These are phyloP conservation scores for Formica selysi DNA, from an alignment of 1,140 invertebrate genomes.

Conservation along the genomic window DNA sequence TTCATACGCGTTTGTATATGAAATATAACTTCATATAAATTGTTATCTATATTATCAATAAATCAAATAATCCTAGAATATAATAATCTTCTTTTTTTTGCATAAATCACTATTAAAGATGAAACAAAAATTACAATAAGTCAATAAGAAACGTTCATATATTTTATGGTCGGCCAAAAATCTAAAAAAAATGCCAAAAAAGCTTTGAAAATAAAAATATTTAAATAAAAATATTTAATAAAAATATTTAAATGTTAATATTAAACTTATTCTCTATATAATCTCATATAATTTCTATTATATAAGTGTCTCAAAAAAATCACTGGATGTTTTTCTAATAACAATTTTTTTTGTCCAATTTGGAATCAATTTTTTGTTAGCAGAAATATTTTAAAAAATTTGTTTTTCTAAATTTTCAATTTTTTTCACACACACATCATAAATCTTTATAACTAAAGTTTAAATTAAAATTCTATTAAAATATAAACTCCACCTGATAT, in stretches of 20 bases:
- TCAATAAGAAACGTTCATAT: conserved; percentile 70
- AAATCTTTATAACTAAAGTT: no score
- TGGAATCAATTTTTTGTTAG: no score
- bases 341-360: not conserved
- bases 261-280: not conserved
- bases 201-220: not conserved
- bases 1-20: no score
- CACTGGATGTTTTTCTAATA: not conserved
- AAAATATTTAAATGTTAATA: not conserved
- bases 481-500: no score
- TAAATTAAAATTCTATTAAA: no score
- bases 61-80: conserved; percentile 65
- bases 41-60: conserved; percentile 22
- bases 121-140: conserved; percentile 79
- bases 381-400: no score
- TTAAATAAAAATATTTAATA: not conserved
- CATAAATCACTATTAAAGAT: conserved; percentile 69
- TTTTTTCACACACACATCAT: no score
- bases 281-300: not conserved
- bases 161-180: conserved; percentile 5
- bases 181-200: conserved; percentile 3
- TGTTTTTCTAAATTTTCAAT: no score
- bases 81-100: conserved; percentile 70
- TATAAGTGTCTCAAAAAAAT: not conserved
- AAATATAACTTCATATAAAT: not conserved